Evolutionary conservation across 2,797 vertebrate species (phyloP), one percentile per base, ranked within the genome.

Genomic region (Decapterus maruadsi): DNA sequence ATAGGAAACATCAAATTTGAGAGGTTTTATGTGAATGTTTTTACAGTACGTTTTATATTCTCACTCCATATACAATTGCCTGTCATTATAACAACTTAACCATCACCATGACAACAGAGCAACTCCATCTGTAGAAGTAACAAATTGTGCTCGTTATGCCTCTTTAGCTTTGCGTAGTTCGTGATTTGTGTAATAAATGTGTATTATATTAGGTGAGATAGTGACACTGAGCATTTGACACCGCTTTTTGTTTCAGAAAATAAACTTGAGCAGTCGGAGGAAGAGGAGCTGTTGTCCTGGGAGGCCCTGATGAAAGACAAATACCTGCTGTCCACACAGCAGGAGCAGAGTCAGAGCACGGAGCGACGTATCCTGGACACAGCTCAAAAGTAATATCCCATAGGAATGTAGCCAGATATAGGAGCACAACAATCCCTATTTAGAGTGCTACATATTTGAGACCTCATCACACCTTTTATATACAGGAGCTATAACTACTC

Each of bases 231-330:
- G 20, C 36, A 38, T 38, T 9, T 26, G 20, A 8, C 12, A 2
- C 62, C 56, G 34, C 1, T 34, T 36, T 68, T 46, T 70, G 70
- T 83, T 86, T 61, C 74, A 99, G 98, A 96, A 82, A 89, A 94
- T 43, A 90, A 96, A 78, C 93, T 99, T 63, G 82, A 93, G 77
- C 92, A 94, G 78, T 90, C 77, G 0, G 96, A 98, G 85, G 97
- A 99, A 70, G 95, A 95, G 1, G 96, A 96, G 9, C 91, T 99
- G 2, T 86, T 99, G 53, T 96, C 96, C 0, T 99, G 98, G 98
- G 98, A 99, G 91, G 89, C 88, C 31, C 94, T 95, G 87, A 95
- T 98, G 93, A 99, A 98, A 88, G 97, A 99, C 91, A 96, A 87
- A 80, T 98, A 97, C 85, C 89, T 99, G 85, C 92, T 95, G 63